Base-by-base conservation (phyloP, 2,888 invertebrate genomes). In the Epistrophella euchroma region DNA sequence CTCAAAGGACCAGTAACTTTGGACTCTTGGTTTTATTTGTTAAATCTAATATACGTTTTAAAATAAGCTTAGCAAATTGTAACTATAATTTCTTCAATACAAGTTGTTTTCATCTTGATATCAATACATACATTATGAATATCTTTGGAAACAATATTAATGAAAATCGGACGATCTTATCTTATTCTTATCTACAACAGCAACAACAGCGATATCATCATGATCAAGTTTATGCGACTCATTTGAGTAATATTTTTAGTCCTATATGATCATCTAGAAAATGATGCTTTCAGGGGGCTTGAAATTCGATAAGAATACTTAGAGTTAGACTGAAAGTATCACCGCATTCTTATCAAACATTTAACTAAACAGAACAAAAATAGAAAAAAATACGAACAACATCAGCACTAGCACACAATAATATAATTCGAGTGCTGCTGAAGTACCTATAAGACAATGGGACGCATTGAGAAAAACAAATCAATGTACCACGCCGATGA, bases 401-500 rank as follows among this genome's bases (percentile, higher is more conserved):
- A 56, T 11, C 32, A 50, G 19, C 17, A 32, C 40, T n/a, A 28
- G 25, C 25, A 17, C 43, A 62, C 50, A 47, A 60, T 19, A 52
- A 37, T 71, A 55, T 45, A n/a, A 22, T 13, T 5, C 22, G 7
- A 58, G 25, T 60, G 55, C 45, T 17, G 55, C 47, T 66, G 43
- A 47, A 64, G 19, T 35, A n/a, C n/a, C n/a, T n/a, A 22, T 22
- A 62, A 47, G 55, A 78, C 77, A 82, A 82, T 55, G 68, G 58
- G 55, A 43, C 77, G 77, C 82, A 82, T 74, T 82, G 58, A 74
- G 58, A 70, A 19, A 80, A 85, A 77, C 58, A 73, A 85, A 81
- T 81, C 64, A 86, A 71, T 78, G 64, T 74, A 55, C 56, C 70
- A 56, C 64, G 70, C 45, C 68, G 78, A 86, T 86, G 86, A 86